Evolutionary conservation across 2,888 invertebrate species (phyloP), one percentile per base, ranked within the genome.

Genomic region (Eupithecia dodoneata): DNA sequence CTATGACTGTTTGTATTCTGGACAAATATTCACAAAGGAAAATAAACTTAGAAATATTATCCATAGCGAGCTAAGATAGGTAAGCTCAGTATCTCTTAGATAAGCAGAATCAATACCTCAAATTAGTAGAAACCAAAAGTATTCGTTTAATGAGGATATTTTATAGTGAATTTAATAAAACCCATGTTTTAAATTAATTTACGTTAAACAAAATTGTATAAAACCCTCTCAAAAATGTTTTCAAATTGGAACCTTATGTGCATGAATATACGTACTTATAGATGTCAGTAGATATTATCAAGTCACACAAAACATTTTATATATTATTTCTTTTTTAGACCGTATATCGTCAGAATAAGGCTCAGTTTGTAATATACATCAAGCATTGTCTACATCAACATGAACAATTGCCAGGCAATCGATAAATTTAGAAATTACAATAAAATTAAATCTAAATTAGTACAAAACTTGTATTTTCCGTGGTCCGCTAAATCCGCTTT

Each of bases 401-500:
- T 70, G 30, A 69, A 18, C 69, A 69, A 75, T 78, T 80, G 83
- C 83, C 81, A 80, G 73, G 83, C 83, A 79, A 76, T 78, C 59
- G 45, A 73, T 55, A 44, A 65, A 76, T 73, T 79, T 79, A 80
- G 76, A 81, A 76, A 80, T 79, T 80, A 80, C 79, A 81, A 82
- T 81, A 77, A 81, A 81, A 80, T 81, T 81, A 81, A 81, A 79
- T 79, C 80, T 81, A 80, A 83, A 82, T 81, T 81, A 83, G 81
- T 87, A 87, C 81, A 88, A 89, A 88, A 90, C 75, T 82, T 87
- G 85, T 87, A 76, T 87, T 83, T 81, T 85, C 81, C 82, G 85
- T 91, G 91, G 91, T 91, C 91, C 91, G 83, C 89, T 87, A 87
- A 85, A 86, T 90, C 86, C 88, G 86, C 87, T 84, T 88, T 85